phyloP scores from a whole-genome alignment of 2,888 invertebrate genomes.

The Linnaemya tessellans region DNA sequence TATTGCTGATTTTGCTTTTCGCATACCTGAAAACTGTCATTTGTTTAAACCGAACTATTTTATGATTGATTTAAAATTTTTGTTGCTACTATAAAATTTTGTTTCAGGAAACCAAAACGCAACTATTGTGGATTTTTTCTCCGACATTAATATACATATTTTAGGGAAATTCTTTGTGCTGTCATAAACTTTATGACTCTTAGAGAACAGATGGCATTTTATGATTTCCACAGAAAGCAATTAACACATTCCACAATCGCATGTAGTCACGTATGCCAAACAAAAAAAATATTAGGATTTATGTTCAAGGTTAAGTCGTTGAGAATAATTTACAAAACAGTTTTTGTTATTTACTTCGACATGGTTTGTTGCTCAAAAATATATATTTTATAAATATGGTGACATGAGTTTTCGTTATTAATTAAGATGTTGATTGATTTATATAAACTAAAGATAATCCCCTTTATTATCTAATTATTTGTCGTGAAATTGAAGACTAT shows the following conservation, averaged over 20 bases:
- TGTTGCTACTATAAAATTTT: not conserved
- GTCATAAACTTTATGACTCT: conserved; percentile 28
- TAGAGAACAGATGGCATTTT: conserved; percentile 35
- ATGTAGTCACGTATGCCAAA: conserved; percentile 32
- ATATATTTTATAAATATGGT: too few relatives aligned
- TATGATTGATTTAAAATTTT: not conserved
- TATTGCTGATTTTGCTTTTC: not conserved
- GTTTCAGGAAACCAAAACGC: not conserved
- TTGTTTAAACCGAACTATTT: conserved; percentile 3
- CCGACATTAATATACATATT: conserved; percentile 45
- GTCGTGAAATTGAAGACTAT: too few relatives aligned
- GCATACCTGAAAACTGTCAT: conserved; percentile 33
- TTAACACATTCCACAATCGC: conserved; percentile 34
- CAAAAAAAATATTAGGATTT: not conserved
- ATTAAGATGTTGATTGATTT: not conserved
- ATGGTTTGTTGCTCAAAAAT: not conserved
- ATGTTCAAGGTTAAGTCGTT: not conserved
- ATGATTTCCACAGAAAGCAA: not conserved
- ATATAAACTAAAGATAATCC: not conserved
- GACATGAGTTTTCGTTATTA: too few relatives aligned
- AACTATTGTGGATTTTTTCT: conserved; percentile 46
- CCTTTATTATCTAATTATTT: too few relatives aligned
- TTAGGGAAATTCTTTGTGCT: not conserved
- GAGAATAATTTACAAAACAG: not conserved
- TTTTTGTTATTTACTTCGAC: not conserved